phyloP scores from a whole-genome alignment of 1,140 invertebrate species.

The Ips typographus region DNA sequence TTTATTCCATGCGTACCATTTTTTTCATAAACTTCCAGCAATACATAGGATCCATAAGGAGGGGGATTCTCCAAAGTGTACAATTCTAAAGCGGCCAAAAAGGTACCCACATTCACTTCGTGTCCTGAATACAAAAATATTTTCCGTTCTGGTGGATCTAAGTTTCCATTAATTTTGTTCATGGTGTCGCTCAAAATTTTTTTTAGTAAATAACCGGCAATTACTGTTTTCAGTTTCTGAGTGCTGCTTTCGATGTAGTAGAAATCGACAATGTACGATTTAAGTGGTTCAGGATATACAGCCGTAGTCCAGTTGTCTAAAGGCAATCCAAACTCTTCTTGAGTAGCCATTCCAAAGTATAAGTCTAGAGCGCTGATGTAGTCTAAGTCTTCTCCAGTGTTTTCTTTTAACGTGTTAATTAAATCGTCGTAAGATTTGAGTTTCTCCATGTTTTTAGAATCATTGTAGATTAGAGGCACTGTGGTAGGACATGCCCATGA shows the following conservation, averaged over 20 bases:
- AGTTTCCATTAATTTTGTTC: constrained; percentile 23
- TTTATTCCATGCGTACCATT: constrained; percentile 36
- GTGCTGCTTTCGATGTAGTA: constrained; percentile 32
- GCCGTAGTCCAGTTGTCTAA: constrained; percentile 24
- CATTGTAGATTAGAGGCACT: constrained; percentile 14
- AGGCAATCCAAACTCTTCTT: constrained; percentile 19
- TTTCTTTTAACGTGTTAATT: constrained; percentile 11
- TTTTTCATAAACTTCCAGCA: constrained; percentile 41
- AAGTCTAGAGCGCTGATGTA: constrained; percentile 28
- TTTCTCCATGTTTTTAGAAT: constrained; percentile 5
- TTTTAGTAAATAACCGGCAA: constrained; percentile 31
- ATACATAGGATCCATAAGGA: constrained; percentile 38
- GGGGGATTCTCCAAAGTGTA: constrained; percentile 43
- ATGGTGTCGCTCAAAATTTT: constrained; percentile 30
- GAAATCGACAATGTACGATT: constrained; percentile 24
- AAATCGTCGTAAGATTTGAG: constrained; percentile 21
- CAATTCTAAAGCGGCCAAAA: constrained; percentile 34
- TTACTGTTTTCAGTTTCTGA: constrained; percentile 14
- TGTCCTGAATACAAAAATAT: constrained; percentile 41
- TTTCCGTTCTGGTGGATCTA: constrained; percentile 26
- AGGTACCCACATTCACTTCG: constrained; percentile 36
- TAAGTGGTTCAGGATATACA: constrained; percentile 26
- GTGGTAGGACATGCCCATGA: constrained; percentile 30
- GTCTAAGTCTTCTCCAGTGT: constrained; percentile 20
- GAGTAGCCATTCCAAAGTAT: constrained; percentile 30